Evolutionary conservation across 2,113 vertebrate species (phyloP).

Genomic region (Garra rufa): DNA sequence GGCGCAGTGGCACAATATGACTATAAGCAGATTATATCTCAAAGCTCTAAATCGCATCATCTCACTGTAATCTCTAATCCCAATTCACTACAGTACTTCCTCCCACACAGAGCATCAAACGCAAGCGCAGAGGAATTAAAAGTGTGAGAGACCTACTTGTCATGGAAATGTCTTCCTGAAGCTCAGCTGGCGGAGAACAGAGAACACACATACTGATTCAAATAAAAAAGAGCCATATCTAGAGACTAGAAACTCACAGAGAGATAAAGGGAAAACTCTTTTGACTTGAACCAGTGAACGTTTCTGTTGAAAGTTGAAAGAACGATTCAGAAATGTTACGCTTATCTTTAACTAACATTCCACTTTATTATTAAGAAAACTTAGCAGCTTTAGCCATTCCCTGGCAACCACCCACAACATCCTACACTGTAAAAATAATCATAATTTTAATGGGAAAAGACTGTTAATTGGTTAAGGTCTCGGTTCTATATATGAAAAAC

Average conservation of each 20-base stretch:
- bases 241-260: background rate
- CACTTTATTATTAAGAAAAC: background rate
- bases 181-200: background rate
- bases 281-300: background rate
- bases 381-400: no score
- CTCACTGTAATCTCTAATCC: slow-evolving; percentile 33
- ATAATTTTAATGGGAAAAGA: background rate
- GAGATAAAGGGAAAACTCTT: background rate
- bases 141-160: slow-evolving; percentile 1
- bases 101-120: slow-evolving; percentile 13
- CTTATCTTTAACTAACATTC: background rate
- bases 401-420: background rate
- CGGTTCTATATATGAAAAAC: background rate
- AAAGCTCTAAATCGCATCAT: slow-evolving; percentile 49
- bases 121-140: background rate
- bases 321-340: background rate
- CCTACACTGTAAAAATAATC: background rate
- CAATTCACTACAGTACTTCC: slow-evolving; percentile 27
- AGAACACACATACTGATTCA: background rate
- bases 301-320: background rate
- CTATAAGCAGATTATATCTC: slow-evolving; percentile 49
- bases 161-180: slow-evolving; percentile 5
- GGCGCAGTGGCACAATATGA: slow-evolving; percentile 53
- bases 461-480: background rate
- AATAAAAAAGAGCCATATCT: background rate